Evolutionary conservation across 37 sponge, comb jelly and placozoan species (phyloP), one percentile per base, ranked within the genome.

Genomic region (Aphrocallistes beatrix): DNA sequence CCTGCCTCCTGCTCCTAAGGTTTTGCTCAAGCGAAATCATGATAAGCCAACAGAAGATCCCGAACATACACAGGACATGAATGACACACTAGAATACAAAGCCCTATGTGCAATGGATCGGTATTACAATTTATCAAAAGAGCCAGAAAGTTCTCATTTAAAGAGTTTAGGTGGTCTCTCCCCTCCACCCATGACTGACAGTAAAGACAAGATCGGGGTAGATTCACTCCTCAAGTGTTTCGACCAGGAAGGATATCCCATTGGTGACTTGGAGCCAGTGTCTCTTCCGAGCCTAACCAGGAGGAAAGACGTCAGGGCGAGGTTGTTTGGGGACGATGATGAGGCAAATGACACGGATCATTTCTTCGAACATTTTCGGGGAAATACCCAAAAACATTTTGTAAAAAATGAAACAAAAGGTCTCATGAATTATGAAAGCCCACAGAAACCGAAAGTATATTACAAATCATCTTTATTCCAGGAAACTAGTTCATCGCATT

Each of bases 371-470:
- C 75, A 60, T 19, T 60, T 25, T 13, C n/a, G 28, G 3, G 10
- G 75, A 30, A 13, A 3, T 13, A 60, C 6, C 13, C 45, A 42
- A 42, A 42, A 1, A 13, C 34, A 60, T 60, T 30, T 28, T 60
- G 75, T 60, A 3, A 60, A 60, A 30, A 60, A 60, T 60, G 75
- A 60, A 60, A 60, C 75, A 60, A 19, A 60, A 3, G 75, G 75
- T 19, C 75, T 60, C 8, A 60, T 60, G 75, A 60, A 28, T 13
- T 60, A 60, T 60, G 75, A 60, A 60, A 60, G 75, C 75, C 34
- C 75, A 25, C 13, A 47, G 13, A 60, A 60, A 60, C n/a, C 75
- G 10, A 60, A 60, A 30, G 28, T 60, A 60, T n/a, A n/a, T n/a
- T n/a, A n/a, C n/a, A 30, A 3, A 32, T 25, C 1, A 30, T 60